Evolutionary conservation across 2,113 vertebrate species (phyloP), one percentile per base, ranked within the genome.

Genomic region (Chaetops frenatus): DNA sequence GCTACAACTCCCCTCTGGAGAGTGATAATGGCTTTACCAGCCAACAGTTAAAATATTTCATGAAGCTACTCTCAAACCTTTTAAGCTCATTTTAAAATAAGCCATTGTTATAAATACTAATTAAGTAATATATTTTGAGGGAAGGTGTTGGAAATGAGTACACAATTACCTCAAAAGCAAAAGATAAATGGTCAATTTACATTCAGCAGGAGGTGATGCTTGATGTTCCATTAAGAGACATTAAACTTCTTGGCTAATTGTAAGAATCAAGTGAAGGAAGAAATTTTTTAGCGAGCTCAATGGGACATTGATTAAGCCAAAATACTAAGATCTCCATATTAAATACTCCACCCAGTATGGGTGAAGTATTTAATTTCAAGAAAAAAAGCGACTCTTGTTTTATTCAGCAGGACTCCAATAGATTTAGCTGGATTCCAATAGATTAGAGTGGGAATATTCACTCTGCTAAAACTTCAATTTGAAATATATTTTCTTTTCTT

Each of bases 261-360:
- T 66, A 81, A 90, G 80, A 88, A 88, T 79, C 64, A 86, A 72
- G 29, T 54, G 69, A 93, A 94, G 64, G 69, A 90, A 87, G 83
- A 94, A 94, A 81, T 67, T 38, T 60, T 86, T 91, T 76, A 48
- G 61, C 47, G 73, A 87, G 69, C 92, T 91, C 95, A 92, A 94
- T 91, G 65, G 94, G 95, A 94, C 57, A 96, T n/a, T 97, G 95
- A 97, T 97, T 95, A 92, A 96, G 57, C 47, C 72, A 84, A 94
- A 94, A 94, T 92, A 83, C n/a, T 83, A 53, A 92, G n/a, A 81
- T 90, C 38, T 78, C 60, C 25, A 74, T 81, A n/a, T n/a, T n/a
- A n/a, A n/a, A n/a, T n/a, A n/a, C n/a, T n/a, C n/a, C n/a, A 27
- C 17, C 13, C 36, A 86, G 60, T n/a, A 38, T 1, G 35, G 33